A percentile compares a stretch with the other conserved stretches of the same genome.
phyloP scores from a whole-genome alignment of 2,797 vertebrate genomes.

The Pachyuromys duprasi region DNA sequence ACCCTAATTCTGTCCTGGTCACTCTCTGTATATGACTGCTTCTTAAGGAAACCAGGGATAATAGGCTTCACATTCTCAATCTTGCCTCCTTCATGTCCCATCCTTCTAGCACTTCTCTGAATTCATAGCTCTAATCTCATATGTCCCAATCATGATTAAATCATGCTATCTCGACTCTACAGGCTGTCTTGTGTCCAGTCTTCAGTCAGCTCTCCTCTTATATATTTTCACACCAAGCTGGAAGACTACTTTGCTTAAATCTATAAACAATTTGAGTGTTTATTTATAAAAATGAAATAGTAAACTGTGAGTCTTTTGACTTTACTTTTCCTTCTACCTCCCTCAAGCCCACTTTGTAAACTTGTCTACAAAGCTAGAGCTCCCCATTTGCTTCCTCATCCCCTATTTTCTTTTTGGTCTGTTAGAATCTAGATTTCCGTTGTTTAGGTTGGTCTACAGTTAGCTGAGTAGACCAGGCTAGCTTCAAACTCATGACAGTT shows the following conservation, averaged over 20 bases:
- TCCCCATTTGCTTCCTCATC: neutral
- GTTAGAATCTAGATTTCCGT: neutral
- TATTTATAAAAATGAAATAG: conserved; percentile 6
- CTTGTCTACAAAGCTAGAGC: neutral
- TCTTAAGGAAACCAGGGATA: neutral
- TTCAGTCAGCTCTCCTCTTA: neutral
- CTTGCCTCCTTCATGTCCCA: neutral
- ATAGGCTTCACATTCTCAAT: neutral
- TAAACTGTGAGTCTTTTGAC: neutral
- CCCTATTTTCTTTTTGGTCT: neutral
- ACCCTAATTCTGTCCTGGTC: neutral
- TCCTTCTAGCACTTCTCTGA: neutral
- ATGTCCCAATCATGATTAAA: neutral
- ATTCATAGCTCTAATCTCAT: neutral
- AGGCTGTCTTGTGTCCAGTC: neutral
- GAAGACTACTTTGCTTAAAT: neutral
- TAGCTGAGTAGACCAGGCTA: neutral
- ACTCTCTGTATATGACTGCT: neutral
- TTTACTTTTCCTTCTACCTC: neutral
- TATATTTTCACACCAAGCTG: neutral
- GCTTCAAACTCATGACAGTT: neutral
- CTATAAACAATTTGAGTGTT: neutral
- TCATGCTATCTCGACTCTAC: neutral
- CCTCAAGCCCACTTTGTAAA: neutral
- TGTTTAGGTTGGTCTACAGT: neutral